A percentile compares a stretch with the other conserved stretches of the same genome.
Conservation (phyloP, 1,140 invertebrate species). For the Sminthurides bifidus region DNA sequence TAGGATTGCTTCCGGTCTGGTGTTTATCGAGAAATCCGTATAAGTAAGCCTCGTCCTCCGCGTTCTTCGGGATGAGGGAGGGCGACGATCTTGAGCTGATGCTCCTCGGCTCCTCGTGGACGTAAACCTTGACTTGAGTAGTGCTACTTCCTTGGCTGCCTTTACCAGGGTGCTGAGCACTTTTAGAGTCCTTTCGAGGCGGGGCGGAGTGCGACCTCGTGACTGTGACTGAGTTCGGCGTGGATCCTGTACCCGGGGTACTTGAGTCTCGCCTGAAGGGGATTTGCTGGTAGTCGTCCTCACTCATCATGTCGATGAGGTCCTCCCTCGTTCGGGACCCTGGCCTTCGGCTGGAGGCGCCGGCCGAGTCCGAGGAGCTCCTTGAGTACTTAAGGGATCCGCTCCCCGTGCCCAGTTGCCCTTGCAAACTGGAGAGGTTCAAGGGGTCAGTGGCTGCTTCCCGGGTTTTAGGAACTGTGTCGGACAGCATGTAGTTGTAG, state of each 20-base stretch:
- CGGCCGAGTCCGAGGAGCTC: neutral
- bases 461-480: neutral
- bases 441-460: conserved; percentile 4
- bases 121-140: conserved; percentile 41
- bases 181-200: conserved; percentile 11
- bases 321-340: conserved; percentile 1
- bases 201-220: conserved; percentile 22
- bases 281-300: conserved; percentile 51
- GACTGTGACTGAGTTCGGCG: neutral
- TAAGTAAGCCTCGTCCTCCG: conserved; percentile 29
- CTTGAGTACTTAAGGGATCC: conserved; percentile 1
- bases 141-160: neutral
- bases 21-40: conserved; percentile 19
- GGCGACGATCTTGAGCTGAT: conserved; percentile 22
- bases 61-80: conserved; percentile 20
- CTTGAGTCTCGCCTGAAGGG: conserved; percentile 35
- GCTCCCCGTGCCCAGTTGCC: neutral
- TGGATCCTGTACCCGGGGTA: neutral
- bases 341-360: neutral
- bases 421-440: neutral
- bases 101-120: conserved; percentile 37
- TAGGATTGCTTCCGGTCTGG: neutral
- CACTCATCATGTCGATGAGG: conserved; percentile 28
- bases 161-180: neutral
- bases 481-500: conserved; percentile 4